Conservation (phyloP, 2,113 vertebrate genomes). For the Datnioides undecimradiatus region DNA sequence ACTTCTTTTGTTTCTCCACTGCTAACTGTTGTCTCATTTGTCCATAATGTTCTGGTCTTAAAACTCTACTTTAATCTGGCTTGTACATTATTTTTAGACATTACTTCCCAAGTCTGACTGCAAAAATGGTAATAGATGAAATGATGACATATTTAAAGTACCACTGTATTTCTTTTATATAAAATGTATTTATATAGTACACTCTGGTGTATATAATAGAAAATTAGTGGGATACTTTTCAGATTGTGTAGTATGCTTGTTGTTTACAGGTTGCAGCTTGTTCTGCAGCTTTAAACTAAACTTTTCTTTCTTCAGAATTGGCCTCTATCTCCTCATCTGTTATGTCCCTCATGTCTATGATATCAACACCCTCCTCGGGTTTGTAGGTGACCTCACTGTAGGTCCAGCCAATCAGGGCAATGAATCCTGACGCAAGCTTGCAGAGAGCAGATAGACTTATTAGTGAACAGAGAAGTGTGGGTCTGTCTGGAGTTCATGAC, state of each 20-base stretch:
- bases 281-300: slow-evolving; percentile 83
- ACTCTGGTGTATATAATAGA: no score
- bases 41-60: no score
- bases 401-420: slow-evolving; percentile 86
- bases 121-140: no score
- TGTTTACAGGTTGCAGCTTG: slow-evolving; percentile 82
- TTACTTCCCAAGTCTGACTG: no score
- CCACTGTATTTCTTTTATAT: no score
- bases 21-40: no score
- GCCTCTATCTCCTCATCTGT: slow-evolving; percentile 84
- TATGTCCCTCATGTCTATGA: slow-evolving; percentile 83
- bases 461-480: slow-evolving; percentile 84
- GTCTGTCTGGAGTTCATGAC: slow-evolving; percentile 81
- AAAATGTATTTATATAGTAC: no score
- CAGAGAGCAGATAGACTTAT: slow-evolving; percentile 89
- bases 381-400: slow-evolving; percentile 86
- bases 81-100: no score
- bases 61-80: no score
- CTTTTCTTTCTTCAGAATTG: slow-evolving; percentile 82
- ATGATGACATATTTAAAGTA: no score
- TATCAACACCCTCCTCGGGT: slow-evolving; percentile 85
- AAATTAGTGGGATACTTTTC: neutral
- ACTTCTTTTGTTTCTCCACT: no score
- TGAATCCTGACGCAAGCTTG: slow-evolving; percentile 86
- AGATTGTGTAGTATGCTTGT: slow-evolving; percentile 64